Conservation (phyloP, 2,113 vertebrate genomes). For the Microcebus lehilahytsara region DNA sequence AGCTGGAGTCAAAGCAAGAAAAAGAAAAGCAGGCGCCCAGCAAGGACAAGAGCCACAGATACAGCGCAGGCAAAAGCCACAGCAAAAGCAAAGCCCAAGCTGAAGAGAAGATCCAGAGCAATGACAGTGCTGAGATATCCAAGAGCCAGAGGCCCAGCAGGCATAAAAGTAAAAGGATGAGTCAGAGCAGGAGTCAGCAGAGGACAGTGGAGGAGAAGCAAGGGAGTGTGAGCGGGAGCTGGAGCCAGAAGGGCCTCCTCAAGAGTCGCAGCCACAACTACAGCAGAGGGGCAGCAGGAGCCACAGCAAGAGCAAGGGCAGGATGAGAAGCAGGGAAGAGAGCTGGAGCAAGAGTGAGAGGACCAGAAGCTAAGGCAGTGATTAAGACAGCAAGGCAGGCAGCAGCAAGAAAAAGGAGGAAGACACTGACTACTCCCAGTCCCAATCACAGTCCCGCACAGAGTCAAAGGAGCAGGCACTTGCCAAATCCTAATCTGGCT, state of each 20-base stretch:
- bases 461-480: slow-evolving; percentile 77
- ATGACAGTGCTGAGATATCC: slow-evolving; percentile 65
- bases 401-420: slow-evolving; percentile 91
- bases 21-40: slow-evolving; percentile 89
- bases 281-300: slow-evolving; percentile 79
- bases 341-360: slow-evolving; percentile 88
- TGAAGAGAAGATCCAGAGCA: slow-evolving; percentile 81
- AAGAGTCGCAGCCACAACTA: slow-evolving; percentile 81
- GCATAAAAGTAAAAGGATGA: slow-evolving; percentile 81
- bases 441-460: slow-evolving; percentile 76
- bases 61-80: slow-evolving; percentile 80
- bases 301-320: slow-evolving; percentile 82
- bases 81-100: slow-evolving; percentile 84
- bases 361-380: slow-evolving; percentile 88
- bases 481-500: slow-evolving; percentile 73
- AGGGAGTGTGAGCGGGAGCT: slow-evolving; percentile 77
- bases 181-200: slow-evolving; percentile 82
- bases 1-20: slow-evolving; percentile 85
- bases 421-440: slow-evolving; percentile 85
- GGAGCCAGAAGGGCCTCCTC: slow-evolving; percentile 79
- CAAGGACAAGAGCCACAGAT: slow-evolving; percentile 87
- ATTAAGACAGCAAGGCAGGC: slow-evolving; percentile 86
- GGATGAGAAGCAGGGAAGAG: slow-evolving; percentile 85
- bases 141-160: slow-evolving; percentile 84
- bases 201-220: slow-evolving; percentile 76